Base-by-base conservation (phyloP, 2,797 vertebrate genomes). In the Pyrocephalus nanus region DNA sequence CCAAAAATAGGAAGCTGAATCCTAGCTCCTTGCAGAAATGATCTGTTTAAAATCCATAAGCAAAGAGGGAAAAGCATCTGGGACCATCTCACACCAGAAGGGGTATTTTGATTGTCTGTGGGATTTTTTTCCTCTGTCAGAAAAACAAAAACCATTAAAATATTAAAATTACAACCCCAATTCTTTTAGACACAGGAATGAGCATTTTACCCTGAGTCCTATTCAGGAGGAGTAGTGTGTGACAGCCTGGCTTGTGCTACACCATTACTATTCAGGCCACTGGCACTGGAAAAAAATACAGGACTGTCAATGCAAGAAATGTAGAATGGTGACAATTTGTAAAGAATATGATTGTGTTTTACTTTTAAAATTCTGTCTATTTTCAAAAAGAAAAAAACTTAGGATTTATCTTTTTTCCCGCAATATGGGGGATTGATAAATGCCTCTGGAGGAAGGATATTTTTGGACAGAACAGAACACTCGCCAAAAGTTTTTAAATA, bases 401-500 rank as follows among this genome's bases (percentile, higher is more conserved):
- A 51, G 32, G 53, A 42, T 64, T 95, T 95, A 69, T 55, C 48
- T 82, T 76, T 95, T 95, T 95, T 88, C 50, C 53, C n/a, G 6
- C 38, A 70, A 30, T 73, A 55, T 16, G 14, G 38, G 71, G 61
- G 65, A 78, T 73, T 95, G 86, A 77, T 84, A 96, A 82, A 92
- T 93, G 65, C 48, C 84, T 86, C 73, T 74, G n/a, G 66, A 29
- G 29, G 43, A 50, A 32, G 29, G 18, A 57, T 86, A 92, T 50
- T 76, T 78, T 76, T 54, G 32, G 74, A 62, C 58, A 86, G 76
- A 70, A 74, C 27, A 47, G 67, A 90, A 61, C 86, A 48, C 51
- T 91, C 45, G 94, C 32, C 62, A 76, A 74, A 96, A 95, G 32
- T 74, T 95, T 82, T 95, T 92, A 94, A 96, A 84, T 86, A 88